Percentiles rank a stretch among this genome's conserved stretches.
phyloP scores from a whole-genome alignment of 2,888 invertebrate species.

The Cryptus armator region DNA sequence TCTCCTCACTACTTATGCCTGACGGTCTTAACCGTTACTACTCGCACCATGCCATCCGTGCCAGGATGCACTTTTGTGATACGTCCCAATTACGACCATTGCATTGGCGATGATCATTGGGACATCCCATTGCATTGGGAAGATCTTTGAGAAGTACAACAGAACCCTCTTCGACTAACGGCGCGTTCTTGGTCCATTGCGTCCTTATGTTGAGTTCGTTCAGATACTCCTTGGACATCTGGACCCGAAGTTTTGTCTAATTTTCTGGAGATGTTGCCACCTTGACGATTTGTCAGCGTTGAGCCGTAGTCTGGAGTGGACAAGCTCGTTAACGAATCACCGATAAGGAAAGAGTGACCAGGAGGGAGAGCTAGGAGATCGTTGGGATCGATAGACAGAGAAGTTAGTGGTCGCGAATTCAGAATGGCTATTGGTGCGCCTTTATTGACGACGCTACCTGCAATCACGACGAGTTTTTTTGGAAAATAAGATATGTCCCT shows the following conservation, averaged over 20 bases:
- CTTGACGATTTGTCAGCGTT: slow-evolving; percentile 66
- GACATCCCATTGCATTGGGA: too few species aligned
- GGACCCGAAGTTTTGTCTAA: slow-evolving; percentile 71
- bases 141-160: slow-evolving; percentile 48
- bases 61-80: slow-evolving; percentile 59
- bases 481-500: not conserved
- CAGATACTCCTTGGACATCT: slow-evolving; percentile 63
- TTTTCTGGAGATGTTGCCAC: slow-evolving; percentile 67
- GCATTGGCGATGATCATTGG: slow-evolving; percentile 62
- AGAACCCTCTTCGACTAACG: not conserved
- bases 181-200: slow-evolving; percentile 33
- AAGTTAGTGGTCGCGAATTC: slow-evolving; percentile 69
- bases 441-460: slow-evolving; percentile 26
- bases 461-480: slow-evolving; percentile 38
- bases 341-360: slow-evolving; percentile 72
- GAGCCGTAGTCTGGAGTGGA: slow-evolving; percentile 64
- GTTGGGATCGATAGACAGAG: slow-evolving; percentile 68
- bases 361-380: slow-evolving; percentile 70
- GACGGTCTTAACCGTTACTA: slow-evolving; percentile 59
- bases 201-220: slow-evolving; percentile 53
- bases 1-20: too few species aligned
- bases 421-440: slow-evolving; percentile 42
- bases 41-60: slow-evolving; percentile 62
- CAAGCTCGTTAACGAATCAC: slow-evolving; percentile 68
- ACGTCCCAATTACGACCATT: slow-evolving; percentile 64